These are phyloP conservation scores for Drosophila dives DNA, from an alignment of 2,888 invertebrate genomes.

Conservation along the genomic window DNA sequence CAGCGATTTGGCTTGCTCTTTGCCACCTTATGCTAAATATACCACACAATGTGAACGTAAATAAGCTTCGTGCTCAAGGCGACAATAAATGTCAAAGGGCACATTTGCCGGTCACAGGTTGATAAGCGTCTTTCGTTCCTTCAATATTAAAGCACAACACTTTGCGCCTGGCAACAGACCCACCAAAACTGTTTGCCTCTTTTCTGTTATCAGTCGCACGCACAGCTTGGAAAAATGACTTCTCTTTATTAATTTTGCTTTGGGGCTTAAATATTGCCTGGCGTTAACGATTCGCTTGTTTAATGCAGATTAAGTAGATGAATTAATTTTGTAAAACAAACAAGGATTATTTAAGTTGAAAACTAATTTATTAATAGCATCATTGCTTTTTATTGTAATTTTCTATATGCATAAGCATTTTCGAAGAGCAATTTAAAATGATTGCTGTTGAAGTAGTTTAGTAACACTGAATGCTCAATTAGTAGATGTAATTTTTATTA, in stretches of 20 bases:
- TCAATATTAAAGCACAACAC: constrained; percentile 18
- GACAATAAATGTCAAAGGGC: constrained; percentile 44
- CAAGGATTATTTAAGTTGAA: not conserved
- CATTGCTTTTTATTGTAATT: not conserved
- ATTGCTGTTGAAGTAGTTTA: not conserved
- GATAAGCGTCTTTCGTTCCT: constrained; percentile 35
- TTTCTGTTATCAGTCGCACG: constrained; percentile 20
- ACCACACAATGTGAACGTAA: constrained; percentile 42
- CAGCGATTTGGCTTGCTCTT: constrained; percentile 56
- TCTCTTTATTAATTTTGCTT: not conserved
- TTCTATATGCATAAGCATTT: not conserved
- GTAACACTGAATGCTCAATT: not conserved
- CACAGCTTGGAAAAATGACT: not conserved
- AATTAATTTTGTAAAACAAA: not conserved
- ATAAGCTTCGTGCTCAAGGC: constrained; percentile 27
- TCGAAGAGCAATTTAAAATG: not conserved
- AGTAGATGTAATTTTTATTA: not conserved
- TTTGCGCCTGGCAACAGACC: constrained; percentile 27
- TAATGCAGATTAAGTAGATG: not conserved
- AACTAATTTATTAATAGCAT: not conserved
- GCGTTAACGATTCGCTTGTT: not conserved
- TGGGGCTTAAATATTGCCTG: not conserved
- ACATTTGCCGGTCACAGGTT: constrained; percentile 37
- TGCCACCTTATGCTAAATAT: constrained; percentile 65
- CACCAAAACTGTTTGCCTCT: not conserved